Evolutionary conservation across 2,888 invertebrate species (phyloP).

Genomic region (Halictus quadricinctus): DNA sequence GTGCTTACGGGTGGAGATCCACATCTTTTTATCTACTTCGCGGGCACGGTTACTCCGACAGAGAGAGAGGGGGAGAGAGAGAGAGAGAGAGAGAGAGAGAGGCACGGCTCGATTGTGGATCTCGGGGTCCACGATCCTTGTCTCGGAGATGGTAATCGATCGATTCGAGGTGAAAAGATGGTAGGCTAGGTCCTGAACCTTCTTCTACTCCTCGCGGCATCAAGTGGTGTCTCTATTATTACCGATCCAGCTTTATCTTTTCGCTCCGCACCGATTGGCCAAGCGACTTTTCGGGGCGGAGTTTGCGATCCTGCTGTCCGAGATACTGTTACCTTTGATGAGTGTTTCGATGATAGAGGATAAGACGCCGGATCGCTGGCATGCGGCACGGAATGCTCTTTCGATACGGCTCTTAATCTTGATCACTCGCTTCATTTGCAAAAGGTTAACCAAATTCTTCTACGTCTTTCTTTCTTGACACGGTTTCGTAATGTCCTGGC

Average conservation of each 20-base stretch:
- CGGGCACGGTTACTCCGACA: conserved; percentile 37
- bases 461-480: not conserved
- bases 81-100: not conserved
- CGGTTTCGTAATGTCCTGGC: not conserved
- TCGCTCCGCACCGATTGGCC: conserved; percentile 4
- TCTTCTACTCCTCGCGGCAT: not conserved
- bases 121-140: conserved; percentile 43
- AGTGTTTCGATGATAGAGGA: not conserved
- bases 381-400: conserved; percentile 1
- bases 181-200: not conserved
- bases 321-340: not conserved
- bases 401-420: not conserved
- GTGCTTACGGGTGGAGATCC: conserved; percentile 61
- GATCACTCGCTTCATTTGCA: conserved; percentile 1
- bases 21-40: conserved; percentile 54
- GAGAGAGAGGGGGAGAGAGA: not conserved
- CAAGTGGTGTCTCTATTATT: not conserved
- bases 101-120: conserved; percentile 52
- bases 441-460: conserved; percentile 2
- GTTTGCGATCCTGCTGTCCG: not conserved
- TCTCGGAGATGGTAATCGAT: conserved; percentile 31
- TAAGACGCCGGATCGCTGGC: not conserved
- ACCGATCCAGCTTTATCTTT: not conserved
- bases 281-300: not conserved
- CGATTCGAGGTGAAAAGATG: conserved; percentile 30